A percentile compares a stretch with the other conserved stretches of the same genome.
phyloP scores from a whole-genome alignment of 2,888 invertebrate genomes.

The Helleia helle region DNA sequence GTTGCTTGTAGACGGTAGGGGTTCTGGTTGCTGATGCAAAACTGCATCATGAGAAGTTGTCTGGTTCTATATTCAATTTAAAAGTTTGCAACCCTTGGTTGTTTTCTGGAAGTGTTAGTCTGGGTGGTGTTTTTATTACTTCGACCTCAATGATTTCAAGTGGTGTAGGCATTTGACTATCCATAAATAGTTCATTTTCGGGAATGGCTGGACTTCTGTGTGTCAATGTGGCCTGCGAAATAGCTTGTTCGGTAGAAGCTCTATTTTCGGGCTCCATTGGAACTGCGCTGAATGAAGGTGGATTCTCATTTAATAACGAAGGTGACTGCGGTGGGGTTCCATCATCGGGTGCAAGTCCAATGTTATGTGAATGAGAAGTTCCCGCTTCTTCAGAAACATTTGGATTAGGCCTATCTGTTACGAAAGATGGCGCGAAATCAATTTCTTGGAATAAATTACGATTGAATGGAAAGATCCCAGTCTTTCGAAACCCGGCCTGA shows the following conservation, averaged over 20 bases:
- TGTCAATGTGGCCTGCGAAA: not conserved
- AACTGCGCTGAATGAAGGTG: not conserved
- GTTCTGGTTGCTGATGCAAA: not conserved
- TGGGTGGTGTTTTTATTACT: not conserved
- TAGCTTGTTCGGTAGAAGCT: not conserved
- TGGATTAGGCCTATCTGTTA: constrained; percentile 24
- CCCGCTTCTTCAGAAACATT: not conserved
- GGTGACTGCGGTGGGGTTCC: constrained; percentile 7
- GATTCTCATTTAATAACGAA: constrained; percentile 3
- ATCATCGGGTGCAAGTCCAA: not conserved
- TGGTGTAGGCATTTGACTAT: too few relatives aligned
- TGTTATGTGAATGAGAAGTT: not conserved
- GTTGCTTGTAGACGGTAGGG: not conserved
- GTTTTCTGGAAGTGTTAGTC: not conserved
- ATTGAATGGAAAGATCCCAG: constrained; percentile 27
- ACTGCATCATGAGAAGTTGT: not conserved
- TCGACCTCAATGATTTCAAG: too few relatives aligned
- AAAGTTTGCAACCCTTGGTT: not conserved
- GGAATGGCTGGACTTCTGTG: not conserved
- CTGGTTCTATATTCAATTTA: not conserved
- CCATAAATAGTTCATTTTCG: too few relatives aligned
- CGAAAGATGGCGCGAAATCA: constrained; percentile 27
- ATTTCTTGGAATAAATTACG: constrained; percentile 24
- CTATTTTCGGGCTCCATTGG: not conserved
- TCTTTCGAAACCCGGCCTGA: constrained; percentile 23